These are phyloP conservation scores for Neodiprion pinetum DNA, from an alignment of 1,140 invertebrate species.

Conservation along the genomic window DNA sequence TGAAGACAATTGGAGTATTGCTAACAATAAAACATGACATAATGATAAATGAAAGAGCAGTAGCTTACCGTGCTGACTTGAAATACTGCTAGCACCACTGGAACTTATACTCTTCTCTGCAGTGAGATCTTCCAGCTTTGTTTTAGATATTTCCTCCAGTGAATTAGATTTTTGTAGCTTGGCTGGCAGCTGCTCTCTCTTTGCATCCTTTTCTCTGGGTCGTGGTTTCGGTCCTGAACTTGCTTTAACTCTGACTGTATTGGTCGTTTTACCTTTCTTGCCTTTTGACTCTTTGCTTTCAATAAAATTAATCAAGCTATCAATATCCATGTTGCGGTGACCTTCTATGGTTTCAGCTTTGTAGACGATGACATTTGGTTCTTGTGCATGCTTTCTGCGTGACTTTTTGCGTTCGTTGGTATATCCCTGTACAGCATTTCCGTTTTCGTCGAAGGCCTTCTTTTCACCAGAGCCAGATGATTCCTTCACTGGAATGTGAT, in stretches of 20 bases:
- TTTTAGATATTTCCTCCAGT: conserved; percentile 74
- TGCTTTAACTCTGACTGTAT: conserved; percentile 52
- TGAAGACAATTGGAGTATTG: background rate
- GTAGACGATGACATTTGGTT: conserved; percentile 70
- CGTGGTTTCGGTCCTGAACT: conserved; percentile 52
- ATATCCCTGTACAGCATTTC: conserved; percentile 67
- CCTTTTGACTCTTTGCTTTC: conserved; percentile 59
- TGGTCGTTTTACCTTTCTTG: conserved; percentile 52
- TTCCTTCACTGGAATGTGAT: conserved; percentile 48
- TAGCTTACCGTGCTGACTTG: conserved; percentile 52
- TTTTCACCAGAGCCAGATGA: conserved; percentile 51
- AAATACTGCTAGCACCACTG: conserved; percentile 52
- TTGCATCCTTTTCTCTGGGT: conserved; percentile 54
- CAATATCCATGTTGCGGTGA: conserved; percentile 68
- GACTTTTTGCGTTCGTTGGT: conserved; percentile 61
- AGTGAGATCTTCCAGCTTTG: conserved; percentile 73
- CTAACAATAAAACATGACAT: conserved; percentile 10
- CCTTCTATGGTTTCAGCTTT: conserved; percentile 71
- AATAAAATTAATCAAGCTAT: conserved; percentile 63
- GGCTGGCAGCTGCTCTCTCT: conserved; percentile 56
- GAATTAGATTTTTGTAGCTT: conserved; percentile 71
- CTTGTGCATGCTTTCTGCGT: conserved; percentile 64
- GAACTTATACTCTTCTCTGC: conserved; percentile 53
- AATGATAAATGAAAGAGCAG: conserved; percentile 19
- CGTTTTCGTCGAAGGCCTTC: conserved; percentile 73